Conservation (phyloP, 2,113 vertebrate species). For the Clarias macrocephalus region DNA sequence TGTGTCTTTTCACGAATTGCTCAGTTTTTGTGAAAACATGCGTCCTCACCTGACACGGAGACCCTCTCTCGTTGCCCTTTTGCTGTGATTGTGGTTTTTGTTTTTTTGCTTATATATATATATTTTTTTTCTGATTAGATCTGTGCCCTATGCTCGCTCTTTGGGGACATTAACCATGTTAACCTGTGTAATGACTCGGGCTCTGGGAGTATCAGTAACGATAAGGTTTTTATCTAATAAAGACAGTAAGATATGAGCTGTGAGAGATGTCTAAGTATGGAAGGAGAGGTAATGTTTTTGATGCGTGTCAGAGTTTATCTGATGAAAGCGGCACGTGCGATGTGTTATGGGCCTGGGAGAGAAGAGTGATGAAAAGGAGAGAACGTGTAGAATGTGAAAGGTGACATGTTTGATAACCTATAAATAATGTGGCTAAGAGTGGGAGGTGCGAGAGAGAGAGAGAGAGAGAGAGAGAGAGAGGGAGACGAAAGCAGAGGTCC, state of each 20-base stretch:
- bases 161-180: neutral
- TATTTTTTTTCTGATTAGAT: neutral
- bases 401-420: conserved; percentile 54
- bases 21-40: neutral
- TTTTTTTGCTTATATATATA: too few relatives aligned
- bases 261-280: neutral
- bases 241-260: conserved; percentile 9
- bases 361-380: conserved; percentile 46
- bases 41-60: neutral
- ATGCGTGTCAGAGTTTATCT: conserved; percentile 10
- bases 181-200: neutral
- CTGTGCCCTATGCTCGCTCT: neutral
- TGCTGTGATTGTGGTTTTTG: neutral
- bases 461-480: neutral
- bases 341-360: conserved; percentile 21
- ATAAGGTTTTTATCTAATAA: conserved; percentile 35
- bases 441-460: conserved; percentile 18
- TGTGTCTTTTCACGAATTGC: neutral
- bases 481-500: conserved; percentile 1
- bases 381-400: conserved; percentile 45
- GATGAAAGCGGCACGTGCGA: conserved; percentile 5
- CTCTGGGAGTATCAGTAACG: neutral
- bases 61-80: neutral
- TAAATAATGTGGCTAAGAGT: conserved; percentile 51
- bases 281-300: conserved; percentile 9